A percentile compares a stretch with the other conserved stretches of the same genome.
Evolutionary conservation across 2,113 vertebrate species (phyloP).

Genomic region (Hiodon alosoides): DNA sequence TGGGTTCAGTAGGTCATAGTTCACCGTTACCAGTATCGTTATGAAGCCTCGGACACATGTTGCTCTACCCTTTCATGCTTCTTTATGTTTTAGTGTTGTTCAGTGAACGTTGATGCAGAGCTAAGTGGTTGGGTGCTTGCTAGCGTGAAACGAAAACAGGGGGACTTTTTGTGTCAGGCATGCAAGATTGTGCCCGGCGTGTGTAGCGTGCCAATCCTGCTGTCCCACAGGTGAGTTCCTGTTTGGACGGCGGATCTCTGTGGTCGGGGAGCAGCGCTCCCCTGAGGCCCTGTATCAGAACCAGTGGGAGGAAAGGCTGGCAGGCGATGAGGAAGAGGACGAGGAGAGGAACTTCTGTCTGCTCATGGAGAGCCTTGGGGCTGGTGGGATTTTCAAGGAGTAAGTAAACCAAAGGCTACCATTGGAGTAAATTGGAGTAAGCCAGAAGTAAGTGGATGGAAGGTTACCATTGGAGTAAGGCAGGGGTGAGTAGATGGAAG

Average conservation of each 20-base stretch:
- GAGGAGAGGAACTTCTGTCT: conserved; percentile 77
- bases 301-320: conserved; percentile 45
- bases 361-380: conserved; percentile 80
- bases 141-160: no score
- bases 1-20: conserved; percentile 77
- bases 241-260: conserved; percentile 50
- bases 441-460: no score
- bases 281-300: conserved; percentile 59
- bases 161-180: not conserved
- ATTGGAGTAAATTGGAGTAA: no score
- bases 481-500: no score
- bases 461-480: no score
- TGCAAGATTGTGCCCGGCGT: not conserved
- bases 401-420: conserved; percentile 54
- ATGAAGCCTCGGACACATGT: not conserved
- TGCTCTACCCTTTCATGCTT: not conserved
- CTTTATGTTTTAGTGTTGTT: not conserved
- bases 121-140: no score
- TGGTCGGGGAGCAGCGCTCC: conserved; percentile 22
- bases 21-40: not conserved
- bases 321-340: conserved; percentile 51
- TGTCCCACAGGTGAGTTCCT: conserved; percentile 72
- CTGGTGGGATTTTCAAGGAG: conserved; percentile 77
- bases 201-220: conserved; percentile 13
- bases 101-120: no score